These are phyloP conservation scores for Numenius arquata DNA, from an alignment of 2,113 vertebrate species.

Conservation along the genomic window DNA sequence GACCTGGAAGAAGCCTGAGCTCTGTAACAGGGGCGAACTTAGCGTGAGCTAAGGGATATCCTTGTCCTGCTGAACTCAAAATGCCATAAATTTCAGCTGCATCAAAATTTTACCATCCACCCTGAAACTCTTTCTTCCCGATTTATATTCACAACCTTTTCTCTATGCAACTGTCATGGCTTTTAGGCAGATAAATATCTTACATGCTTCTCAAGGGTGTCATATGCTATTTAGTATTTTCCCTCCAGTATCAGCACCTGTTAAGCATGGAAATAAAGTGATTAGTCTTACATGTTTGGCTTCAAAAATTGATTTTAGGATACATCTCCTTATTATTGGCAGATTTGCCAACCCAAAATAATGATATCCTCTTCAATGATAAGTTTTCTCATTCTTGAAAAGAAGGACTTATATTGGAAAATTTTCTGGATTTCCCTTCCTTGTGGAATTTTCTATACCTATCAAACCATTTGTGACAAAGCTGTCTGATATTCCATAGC, in stretches of 20 bases:
- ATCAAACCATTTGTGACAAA: not conserved
- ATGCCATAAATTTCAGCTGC: not conserved
- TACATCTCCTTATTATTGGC: constrained; percentile 2
- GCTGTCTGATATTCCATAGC: not conserved
- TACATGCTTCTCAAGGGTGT: constrained; percentile 49
- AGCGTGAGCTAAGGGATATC: not conserved
- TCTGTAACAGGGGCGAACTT: not conserved
- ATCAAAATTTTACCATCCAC: not conserved
- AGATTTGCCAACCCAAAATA: constrained; percentile 16
- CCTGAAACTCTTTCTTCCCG: not conserved
- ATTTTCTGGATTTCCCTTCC: not conserved
- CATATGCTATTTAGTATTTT: constrained; percentile 43
- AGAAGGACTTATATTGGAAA: not conserved
- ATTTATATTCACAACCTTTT: constrained; percentile 41
- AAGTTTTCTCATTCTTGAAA: not conserved
- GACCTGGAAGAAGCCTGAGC: not conserved
- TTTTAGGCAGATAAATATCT: constrained; percentile 62
- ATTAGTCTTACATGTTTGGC: constrained; percentile 55
- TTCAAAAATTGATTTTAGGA: constrained; percentile 54
- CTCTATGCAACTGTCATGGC: constrained; percentile 19
- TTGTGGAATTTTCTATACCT: not conserved
- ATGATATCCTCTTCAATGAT: not conserved
- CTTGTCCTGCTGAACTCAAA: not conserved
- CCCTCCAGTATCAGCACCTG: constrained; percentile 49
- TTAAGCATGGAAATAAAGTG: constrained; percentile 52